Evolutionary conservation across 2,888 invertebrate genomes (phyloP), one percentile per base, ranked within the genome.

Genomic region (Junonia oenone): DNA sequence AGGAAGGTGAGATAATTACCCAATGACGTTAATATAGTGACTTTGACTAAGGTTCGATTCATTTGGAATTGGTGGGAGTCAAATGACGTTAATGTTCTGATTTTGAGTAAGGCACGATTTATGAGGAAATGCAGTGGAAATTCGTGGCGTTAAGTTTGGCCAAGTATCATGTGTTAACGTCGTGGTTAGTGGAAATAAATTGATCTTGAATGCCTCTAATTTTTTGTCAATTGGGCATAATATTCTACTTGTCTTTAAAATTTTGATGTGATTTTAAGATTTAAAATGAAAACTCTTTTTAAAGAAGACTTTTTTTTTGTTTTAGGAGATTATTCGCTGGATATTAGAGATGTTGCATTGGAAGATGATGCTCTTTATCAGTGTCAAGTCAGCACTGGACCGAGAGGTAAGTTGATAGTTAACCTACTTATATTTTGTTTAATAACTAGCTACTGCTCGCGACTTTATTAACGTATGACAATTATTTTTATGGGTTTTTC

Each of bases 341-440:
- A 97, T 79, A 97, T 98, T 68, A 93, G 93, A 73, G 96, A 97
- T 50, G 96, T 98, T 51, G 94, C 95, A 75, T 82, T 98, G 72
- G 97, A 98, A 73, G 98, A 98, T 78, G 98, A 99, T 71, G 98
- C 96, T 0, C 91, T 93, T 61, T 99, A 97, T 83, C 97, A 98
- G 85, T 98, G 98, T 78, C 98, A 98, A 91, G 98, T 98, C 55
- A 95, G 96, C 62, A 95, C 97, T 0, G 95, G 95, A 15, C 92
- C 94, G 2, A 90, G 85, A 72, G 94, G 92, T 90, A 61, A 76
- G 79, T 61, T 17, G 29, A n/a, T 2, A 33, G 9, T 6, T 2
- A n/a, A 33, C 0, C 1, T 29, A 11, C 8, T 8, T 11, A 8
- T 29, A 8, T 5, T 29, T 8, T 8, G 8, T 29, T 29, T 29